Percentiles rank a stretch among this genome's conserved stretches.
Conservation (phyloP, 1,140 invertebrate genomes). For the Leptinotarsa defecta region DNA sequence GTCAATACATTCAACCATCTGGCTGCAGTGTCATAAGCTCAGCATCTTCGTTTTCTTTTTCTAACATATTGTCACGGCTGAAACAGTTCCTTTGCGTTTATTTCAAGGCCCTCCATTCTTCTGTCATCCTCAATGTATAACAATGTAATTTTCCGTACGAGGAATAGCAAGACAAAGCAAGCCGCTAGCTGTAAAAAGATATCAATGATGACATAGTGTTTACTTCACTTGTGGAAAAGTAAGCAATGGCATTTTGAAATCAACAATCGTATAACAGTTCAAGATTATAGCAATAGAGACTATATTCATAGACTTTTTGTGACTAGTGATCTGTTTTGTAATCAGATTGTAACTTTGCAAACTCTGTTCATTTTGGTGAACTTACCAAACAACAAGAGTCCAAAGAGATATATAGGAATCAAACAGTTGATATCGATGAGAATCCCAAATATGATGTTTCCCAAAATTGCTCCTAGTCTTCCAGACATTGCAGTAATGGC, state of each 20-base stretch:
- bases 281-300: too few species aligned
- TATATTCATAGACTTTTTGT: too few species aligned
- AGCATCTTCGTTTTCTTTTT: too few species aligned
- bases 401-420: constrained; percentile 62
- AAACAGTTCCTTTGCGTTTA: too few species aligned
- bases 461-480: constrained; percentile 62
- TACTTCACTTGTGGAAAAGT: too few species aligned
- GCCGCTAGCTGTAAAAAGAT: constrained; percentile 59
- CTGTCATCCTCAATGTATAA: constrained; percentile 26
- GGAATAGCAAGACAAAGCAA: constrained; percentile 59
- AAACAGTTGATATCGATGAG: constrained; percentile 62
- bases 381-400: constrained; percentile 60
- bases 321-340: too few species aligned
- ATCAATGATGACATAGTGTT: background rate
- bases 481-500: constrained; percentile 62
- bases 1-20: too few species aligned
- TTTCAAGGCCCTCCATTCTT: background rate
- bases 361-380: constrained; percentile 25
- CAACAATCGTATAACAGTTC: too few species aligned
- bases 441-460: constrained; percentile 62
- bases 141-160: constrained; percentile 49
- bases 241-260: too few species aligned
- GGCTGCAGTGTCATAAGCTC: too few species aligned
- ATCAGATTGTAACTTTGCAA: constrained; percentile 45
- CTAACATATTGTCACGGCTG: too few species aligned